Evolutionary conservation across 2,113 vertebrate species (phyloP).

Genomic region (Tetrao urogallus): DNA sequence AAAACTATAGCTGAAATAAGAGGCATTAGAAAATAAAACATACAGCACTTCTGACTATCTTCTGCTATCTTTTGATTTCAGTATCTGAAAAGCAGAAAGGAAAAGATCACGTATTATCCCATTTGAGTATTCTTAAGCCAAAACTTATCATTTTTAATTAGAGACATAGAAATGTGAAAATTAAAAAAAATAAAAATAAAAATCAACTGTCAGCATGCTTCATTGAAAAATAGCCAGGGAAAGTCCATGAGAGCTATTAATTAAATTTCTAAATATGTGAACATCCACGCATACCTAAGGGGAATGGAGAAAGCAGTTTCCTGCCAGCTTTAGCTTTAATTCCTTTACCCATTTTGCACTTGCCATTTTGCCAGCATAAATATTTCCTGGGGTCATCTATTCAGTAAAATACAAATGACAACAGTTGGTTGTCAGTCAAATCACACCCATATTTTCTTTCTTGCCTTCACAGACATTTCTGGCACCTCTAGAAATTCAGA

Average conservation of each 20-base stretch:
- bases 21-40: background rate
- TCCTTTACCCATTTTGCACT: constrained; percentile 38
- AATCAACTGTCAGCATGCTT: background rate
- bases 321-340: constrained; percentile 45
- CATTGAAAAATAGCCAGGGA: constrained; percentile 48
- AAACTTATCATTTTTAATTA: background rate
- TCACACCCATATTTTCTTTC: constrained; percentile 53
- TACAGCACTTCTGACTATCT: background rate
- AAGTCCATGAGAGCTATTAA: constrained; percentile 64
- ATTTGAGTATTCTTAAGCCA: background rate
- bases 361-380: constrained; percentile 50
- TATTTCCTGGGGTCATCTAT: constrained; percentile 60
- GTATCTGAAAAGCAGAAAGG: background rate
- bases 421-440: constrained; percentile 70
- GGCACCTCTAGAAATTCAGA: constrained; percentile 37
- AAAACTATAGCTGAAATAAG: background rate
- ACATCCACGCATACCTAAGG: constrained; percentile 64
- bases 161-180: background rate
- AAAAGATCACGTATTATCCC: background rate
- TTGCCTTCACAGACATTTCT: constrained; percentile 53
- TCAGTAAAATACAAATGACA: constrained; percentile 53
- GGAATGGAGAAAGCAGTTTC: constrained; percentile 12
- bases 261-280: constrained; percentile 69
- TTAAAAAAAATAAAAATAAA: background rate
- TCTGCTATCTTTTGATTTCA: background rate